Percentiles rank a stretch among this genome's conserved stretches.
Conservation (phyloP, 2,888 invertebrate genomes). For the Chirona hameri region DNA sequence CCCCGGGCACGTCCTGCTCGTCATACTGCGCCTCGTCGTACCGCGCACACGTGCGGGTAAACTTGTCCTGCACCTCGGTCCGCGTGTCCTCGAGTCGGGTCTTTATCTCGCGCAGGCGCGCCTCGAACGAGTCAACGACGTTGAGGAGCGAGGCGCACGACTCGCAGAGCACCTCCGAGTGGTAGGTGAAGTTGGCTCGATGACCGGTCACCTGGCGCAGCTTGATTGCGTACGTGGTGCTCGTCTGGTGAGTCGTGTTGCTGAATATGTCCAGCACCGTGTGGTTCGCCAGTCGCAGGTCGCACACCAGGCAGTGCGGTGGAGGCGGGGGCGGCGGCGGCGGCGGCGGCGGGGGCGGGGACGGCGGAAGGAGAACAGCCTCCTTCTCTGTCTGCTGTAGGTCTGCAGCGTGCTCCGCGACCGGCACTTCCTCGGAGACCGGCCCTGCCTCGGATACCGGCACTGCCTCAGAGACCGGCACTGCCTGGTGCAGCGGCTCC, state of each 20-base stretch:
- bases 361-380: no score
- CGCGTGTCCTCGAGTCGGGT: background rate
- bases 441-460: background rate
- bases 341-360: background rate
- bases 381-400: no score
- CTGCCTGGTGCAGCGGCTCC: no score
- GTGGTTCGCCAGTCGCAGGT: background rate
- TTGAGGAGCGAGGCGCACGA: slow-evolving; percentile 23
- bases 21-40: background rate
- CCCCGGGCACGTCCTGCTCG: no score
- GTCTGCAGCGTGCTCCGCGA: no score
- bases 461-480: background rate
- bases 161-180: slow-evolving; percentile 9
- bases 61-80: background rate
- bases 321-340: background rate
- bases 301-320: background rate
- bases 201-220: slow-evolving; percentile 24
- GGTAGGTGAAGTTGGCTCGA: background rate
- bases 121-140: slow-evolving; percentile 6
- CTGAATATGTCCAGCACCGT: slow-evolving; percentile 5
- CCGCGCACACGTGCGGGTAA: background rate
- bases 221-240: slow-evolving; percentile 27
- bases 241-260: slow-evolving; percentile 23
- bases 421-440: no score
- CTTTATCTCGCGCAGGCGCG: background rate